Conservation (phyloP, 2,888 invertebrate genomes). For the Mythimna impura region DNA sequence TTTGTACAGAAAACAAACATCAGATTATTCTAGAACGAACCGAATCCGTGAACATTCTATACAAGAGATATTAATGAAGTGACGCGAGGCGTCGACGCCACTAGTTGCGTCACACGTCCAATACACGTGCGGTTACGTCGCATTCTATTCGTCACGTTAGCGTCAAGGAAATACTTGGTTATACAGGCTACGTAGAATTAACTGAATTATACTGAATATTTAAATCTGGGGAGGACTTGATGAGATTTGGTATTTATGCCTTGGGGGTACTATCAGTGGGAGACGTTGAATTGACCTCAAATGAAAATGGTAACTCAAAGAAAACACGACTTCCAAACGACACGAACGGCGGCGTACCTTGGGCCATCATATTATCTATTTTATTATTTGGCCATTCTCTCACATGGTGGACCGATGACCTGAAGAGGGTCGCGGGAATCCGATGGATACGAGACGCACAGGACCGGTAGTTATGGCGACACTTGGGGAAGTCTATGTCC, state of each 20-base stretch:
- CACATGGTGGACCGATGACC: too few species aligned
- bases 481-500: too few species aligned
- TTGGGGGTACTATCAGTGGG: not conserved
- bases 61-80: slow-evolving; percentile 36
- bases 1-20: slow-evolving; percentile 15
- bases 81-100: slow-evolving; percentile 35
- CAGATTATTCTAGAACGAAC: slow-evolving; percentile 43
- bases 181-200: not conserved
- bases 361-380: too few species aligned
- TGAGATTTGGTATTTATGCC: not conserved
- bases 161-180: not conserved
- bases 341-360: too few species aligned
- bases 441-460: too few species aligned
- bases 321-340: too few species aligned
- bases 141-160: slow-evolving; percentile 20
- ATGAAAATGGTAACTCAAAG: not conserved
- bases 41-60: slow-evolving; percentile 3
- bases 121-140: slow-evolving; percentile 46
- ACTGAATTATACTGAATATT: not conserved
- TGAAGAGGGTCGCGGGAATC: too few species aligned
- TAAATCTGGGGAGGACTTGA: not conserved
- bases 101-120: slow-evolving; percentile 34
- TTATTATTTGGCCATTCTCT: too few species aligned
- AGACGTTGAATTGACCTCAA: not conserved
- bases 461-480: too few species aligned